phyloP scores from a whole-genome alignment of 1,140 invertebrate species.

The Trichogramma pretiosum region DNA sequence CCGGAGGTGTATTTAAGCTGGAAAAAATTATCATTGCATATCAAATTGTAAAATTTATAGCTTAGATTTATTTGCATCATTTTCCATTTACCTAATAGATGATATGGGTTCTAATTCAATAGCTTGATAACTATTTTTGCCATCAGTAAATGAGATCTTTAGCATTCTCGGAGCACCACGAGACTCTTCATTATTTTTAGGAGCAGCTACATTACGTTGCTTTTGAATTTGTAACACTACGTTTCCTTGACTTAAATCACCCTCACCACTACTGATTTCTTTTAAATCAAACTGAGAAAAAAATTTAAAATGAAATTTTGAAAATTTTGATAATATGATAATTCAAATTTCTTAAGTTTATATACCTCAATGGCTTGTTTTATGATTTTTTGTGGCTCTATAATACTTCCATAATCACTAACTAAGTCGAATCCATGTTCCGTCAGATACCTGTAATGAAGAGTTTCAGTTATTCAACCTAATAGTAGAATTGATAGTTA shows the following conservation, averaged over 20 bases:
- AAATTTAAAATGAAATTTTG: background rate
- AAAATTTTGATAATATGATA: background rate
- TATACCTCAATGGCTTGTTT: constrained; percentile 68
- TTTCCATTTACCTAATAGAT: constrained; percentile 50
- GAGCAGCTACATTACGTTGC: constrained; percentile 75
- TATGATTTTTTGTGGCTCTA: constrained; percentile 53
- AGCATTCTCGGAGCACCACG: constrained; percentile 70
- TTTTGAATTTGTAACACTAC: constrained; percentile 82
- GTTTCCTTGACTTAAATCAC: constrained; percentile 54
- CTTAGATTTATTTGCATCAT: background rate
- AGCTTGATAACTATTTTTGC: constrained; percentile 65
- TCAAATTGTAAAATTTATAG: background rate
- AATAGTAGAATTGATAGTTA: too few relatives aligned
- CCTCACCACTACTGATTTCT: constrained; percentile 61
- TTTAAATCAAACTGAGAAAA: constrained; percentile 61
- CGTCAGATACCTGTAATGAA: constrained; percentile 54
- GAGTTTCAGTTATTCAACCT: too few relatives aligned
- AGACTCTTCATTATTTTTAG: constrained; percentile 84
- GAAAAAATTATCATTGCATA: constrained; percentile 9
- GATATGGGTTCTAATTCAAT: constrained; percentile 63
- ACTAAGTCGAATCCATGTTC: constrained; percentile 57
- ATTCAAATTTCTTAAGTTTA: constrained; percentile 9
- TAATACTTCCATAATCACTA: constrained; percentile 55
- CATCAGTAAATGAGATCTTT: constrained; percentile 76
- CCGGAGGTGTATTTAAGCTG: constrained; percentile 43